These are phyloP conservation scores for Hippopotamyrus pictus DNA, from an alignment of 2,797 vertebrate genomes.

Conservation along the genomic window DNA sequence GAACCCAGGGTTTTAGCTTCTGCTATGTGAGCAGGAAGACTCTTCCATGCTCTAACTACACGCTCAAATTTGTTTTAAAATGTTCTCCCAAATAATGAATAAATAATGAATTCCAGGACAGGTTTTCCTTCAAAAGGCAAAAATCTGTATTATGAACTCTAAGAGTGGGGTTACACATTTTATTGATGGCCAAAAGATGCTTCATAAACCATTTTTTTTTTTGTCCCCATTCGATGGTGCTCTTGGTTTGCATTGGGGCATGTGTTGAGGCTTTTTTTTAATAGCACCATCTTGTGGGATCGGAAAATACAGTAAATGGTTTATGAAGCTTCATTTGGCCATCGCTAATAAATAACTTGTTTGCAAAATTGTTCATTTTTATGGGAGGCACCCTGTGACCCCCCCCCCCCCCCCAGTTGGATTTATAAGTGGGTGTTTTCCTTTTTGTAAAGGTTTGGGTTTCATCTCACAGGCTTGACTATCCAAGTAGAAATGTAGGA, in stretches of 20 bases:
- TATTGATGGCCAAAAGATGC: background rate
- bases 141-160: background rate
- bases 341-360: background rate
- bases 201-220: background rate
- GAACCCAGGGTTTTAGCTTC: no score
- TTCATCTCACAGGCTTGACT: background rate
- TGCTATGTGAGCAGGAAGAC: no score
- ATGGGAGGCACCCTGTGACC: background rate
- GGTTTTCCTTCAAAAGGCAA: background rate
- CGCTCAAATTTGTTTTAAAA: no score
- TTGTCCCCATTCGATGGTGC: background rate
- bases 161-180: background rate
- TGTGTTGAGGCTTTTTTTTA: background rate
- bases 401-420: background rate
- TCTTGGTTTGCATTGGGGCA: background rate
- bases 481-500: background rate
- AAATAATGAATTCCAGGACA: background rate
- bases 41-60: no score
- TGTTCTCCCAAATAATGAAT: no score
- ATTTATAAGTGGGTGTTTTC: background rate
- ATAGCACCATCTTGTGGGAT: background rate
- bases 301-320: background rate
- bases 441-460: background rate
- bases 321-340: background rate
- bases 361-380: background rate